Percentiles rank a stretch among this genome's conserved stretches.
Evolutionary conservation across 53 echinoderm and acorn worm genomes (phyloP).

Genomic region (Echinometra lucunter): DNA sequence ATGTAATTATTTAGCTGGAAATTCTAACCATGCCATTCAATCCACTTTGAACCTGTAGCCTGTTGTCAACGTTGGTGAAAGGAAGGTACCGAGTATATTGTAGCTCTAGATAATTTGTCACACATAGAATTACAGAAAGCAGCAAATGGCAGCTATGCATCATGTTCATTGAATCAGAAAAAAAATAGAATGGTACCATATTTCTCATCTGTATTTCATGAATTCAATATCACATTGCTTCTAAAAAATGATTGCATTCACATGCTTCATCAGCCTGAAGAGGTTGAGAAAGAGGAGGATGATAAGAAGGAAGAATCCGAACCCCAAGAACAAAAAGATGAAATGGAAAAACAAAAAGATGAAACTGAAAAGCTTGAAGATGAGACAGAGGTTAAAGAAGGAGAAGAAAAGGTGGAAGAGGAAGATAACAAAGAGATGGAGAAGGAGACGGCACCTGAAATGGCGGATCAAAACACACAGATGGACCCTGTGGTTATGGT

Average conservation of each 20-base stretch:
- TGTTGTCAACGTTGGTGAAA: not conserved
- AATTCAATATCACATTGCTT: slow-evolving; percentile 53
- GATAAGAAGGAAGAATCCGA: slow-evolving; percentile 28
- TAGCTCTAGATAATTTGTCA: not conserved
- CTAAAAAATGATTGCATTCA: slow-evolving; percentile 50
- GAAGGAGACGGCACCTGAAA: slow-evolving; percentile 36
- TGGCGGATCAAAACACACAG: slow-evolving; percentile 76
- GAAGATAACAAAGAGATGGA: slow-evolving; percentile 21
- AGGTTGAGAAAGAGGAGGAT: slow-evolving; percentile 50
- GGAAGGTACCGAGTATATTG: slow-evolving; percentile 37
- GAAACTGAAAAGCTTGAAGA: not conserved
- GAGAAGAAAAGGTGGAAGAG: slow-evolving; percentile 37
- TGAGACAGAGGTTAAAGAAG: slow-evolving; percentile 18
- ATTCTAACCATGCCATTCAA: not conserved
- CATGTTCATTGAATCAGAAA: not conserved
- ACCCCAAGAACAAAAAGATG: not conserved
- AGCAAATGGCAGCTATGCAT: not conserved
- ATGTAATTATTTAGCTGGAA: not conserved
- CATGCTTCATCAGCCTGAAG: slow-evolving; percentile 64
- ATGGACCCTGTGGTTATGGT: slow-evolving; percentile 65
- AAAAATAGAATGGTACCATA: not conserved
- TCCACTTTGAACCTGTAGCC: slow-evolving; percentile 9
- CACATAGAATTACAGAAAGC: not conserved
- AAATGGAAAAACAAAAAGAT: slow-evolving; percentile 47
- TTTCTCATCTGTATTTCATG: slow-evolving; percentile 30